Evolutionary conservation across 2,113 vertebrate genomes (phyloP).

Genomic region (Willisornis vidua): DNA sequence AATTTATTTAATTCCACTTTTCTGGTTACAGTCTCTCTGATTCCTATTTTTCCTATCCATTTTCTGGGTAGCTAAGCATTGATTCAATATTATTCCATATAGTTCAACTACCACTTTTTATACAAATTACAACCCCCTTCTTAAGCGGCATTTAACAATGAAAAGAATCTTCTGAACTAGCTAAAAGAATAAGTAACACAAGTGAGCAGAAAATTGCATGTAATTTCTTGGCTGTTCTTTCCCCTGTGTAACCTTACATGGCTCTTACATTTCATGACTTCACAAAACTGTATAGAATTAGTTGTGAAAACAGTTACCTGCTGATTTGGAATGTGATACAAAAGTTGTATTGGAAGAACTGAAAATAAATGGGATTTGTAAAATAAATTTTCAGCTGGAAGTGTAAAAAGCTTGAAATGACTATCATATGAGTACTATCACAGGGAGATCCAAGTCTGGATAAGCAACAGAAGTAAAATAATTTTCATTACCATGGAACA

Average conservation of each 20-base stretch:
- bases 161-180: neutral
- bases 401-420: neutral
- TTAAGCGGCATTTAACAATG: neutral
- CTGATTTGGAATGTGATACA: neutral
- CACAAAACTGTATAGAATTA: neutral
- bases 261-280: neutral
- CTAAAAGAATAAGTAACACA: neutral
- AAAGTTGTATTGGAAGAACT: neutral
- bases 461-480: neutral
- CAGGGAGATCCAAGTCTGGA: neutral
- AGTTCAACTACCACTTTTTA: neutral
- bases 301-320: neutral
- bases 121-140: neutral
- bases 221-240: neutral
- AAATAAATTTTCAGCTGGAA: neutral
- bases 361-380: neutral
- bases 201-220: neutral
- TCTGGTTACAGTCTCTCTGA: neutral
- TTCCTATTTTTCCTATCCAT: neutral
- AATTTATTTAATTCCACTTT: conserved; percentile 6
- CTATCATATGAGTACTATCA: neutral
- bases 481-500: neutral
- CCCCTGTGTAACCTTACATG: neutral
- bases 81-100: neutral
- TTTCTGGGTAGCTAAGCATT: neutral